A percentile compares a stretch with the other conserved stretches of the same genome.
These are phyloP conservation scores for Cyaniris semiargus DNA, from an alignment of 2,888 invertebrate genomes.

Conservation along the genomic window DNA sequence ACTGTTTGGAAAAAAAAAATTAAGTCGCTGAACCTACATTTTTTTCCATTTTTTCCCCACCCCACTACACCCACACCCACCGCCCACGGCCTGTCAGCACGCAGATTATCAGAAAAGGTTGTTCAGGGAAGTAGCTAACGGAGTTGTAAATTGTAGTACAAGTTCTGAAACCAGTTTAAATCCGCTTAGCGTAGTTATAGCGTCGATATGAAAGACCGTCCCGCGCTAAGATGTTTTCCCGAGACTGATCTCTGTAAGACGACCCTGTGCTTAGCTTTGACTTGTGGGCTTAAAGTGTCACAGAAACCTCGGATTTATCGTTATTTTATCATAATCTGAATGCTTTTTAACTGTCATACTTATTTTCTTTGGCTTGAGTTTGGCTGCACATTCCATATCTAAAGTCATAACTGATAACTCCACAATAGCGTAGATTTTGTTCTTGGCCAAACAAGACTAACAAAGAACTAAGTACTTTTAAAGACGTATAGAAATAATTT, in stretches of 20 bases:
- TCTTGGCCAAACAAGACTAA: neutral
- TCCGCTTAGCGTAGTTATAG: slow-evolving; percentile 18
- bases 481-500: too few species aligned
- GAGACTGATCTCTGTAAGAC: neutral
- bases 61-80: too few species aligned
- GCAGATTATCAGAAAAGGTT: too few species aligned
- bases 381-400: neutral
- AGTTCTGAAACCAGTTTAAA: slow-evolving; percentile 14
- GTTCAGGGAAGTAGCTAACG: too few species aligned
- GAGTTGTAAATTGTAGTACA: too few species aligned
- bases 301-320: neutral
- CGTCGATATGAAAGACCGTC: neutral
- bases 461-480: too few species aligned
- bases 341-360: neutral
- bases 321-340: neutral
- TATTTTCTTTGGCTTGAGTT: neutral
- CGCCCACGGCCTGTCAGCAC: too few species aligned
- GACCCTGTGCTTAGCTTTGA: neutral
- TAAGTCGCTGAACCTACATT: too few species aligned
- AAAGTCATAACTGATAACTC: neutral
- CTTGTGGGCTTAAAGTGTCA: neutral
- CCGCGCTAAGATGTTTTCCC: neutral
- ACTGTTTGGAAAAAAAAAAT: too few species aligned
- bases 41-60: too few species aligned
- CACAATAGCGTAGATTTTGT: neutral